Evolutionary conservation across 2,888 invertebrate species (phyloP).

Genomic region (Fragum whitleyi): DNA sequence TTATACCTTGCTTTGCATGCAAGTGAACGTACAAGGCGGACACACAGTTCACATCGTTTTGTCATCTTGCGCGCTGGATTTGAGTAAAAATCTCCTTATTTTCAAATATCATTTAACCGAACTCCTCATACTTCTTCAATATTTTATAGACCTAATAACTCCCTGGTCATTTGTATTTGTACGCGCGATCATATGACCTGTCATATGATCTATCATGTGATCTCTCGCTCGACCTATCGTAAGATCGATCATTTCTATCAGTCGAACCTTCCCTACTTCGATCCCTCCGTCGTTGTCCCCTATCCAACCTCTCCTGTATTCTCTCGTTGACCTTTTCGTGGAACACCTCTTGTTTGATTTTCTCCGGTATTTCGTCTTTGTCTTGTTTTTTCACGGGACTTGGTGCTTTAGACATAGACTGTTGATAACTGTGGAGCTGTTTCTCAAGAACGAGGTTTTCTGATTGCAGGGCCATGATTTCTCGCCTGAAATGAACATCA

Average conservation of each 20-base stretch:
- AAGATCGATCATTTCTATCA: slow-evolving; percentile 4
- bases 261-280: slow-evolving; percentile 10
- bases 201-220: slow-evolving; percentile 5
- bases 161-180: slow-evolving; percentile 4
- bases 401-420: slow-evolving; percentile 88
- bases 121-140: no score
- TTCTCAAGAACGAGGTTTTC: slow-evolving; percentile 93
- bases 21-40: no score
- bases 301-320: slow-evolving; percentile 5
- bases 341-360: slow-evolving; percentile 15
- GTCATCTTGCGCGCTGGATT: no score
- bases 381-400: slow-evolving; percentile 29
- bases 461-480: slow-evolving; percentile 92
- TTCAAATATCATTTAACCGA: no score
- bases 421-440: slow-evolving; percentile 93
- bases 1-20: no score
- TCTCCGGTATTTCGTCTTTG: slow-evolving; percentile 13
- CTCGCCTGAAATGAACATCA: slow-evolving; percentile 88
- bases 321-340: slow-evolving; percentile 11
- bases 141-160: no score
- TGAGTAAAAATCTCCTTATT: no score
- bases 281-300: slow-evolving; percentile 8
- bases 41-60: no score
- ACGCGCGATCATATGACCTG: slow-evolving; percentile 10
- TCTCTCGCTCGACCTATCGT: slow-evolving; percentile 3